phyloP scores from a whole-genome alignment of 2,113 vertebrate species.

The Chamaetylas fuelleborni region DNA sequence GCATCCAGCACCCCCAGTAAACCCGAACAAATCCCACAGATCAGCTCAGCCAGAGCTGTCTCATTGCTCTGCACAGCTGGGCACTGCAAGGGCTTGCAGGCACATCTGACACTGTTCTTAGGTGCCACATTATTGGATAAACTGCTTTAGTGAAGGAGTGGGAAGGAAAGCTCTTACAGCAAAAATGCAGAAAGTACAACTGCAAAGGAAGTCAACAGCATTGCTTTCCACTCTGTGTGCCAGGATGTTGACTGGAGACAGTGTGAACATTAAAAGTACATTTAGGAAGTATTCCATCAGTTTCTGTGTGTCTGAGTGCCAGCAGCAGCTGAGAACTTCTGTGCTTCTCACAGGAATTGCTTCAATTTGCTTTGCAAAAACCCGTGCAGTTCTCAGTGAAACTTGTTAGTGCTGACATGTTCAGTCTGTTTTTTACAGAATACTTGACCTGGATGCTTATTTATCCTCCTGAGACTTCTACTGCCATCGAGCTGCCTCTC shows the following conservation, averaged over 20 bases:
- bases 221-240: not conserved
- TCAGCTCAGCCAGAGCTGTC: not conserved
- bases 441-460: not conserved
- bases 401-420: not conserved
- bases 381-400: not conserved
- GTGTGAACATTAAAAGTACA: rapidly evolving
- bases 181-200: not conserved
- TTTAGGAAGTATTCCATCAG: rapidly evolving
- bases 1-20: not conserved
- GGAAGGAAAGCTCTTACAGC: not conserved
- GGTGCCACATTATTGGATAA: not conserved
- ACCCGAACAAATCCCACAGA: not conserved
- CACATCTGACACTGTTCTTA: not conserved
- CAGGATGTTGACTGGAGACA: not conserved
- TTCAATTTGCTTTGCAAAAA: not conserved
- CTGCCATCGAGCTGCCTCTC: not conserved
- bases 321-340: not conserved
- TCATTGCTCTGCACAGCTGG: not conserved
- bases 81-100: not conserved
- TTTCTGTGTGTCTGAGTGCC: not conserved
- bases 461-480: not conserved
- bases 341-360: not conserved
- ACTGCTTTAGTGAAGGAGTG: not conserved
- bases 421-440: not conserved
- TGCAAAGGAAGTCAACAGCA: not conserved